A percentile compares a stretch with the other conserved stretches of the same genome.
Conservation (phyloP, 2,888 invertebrate species). For the Plebejus anna region DNA sequence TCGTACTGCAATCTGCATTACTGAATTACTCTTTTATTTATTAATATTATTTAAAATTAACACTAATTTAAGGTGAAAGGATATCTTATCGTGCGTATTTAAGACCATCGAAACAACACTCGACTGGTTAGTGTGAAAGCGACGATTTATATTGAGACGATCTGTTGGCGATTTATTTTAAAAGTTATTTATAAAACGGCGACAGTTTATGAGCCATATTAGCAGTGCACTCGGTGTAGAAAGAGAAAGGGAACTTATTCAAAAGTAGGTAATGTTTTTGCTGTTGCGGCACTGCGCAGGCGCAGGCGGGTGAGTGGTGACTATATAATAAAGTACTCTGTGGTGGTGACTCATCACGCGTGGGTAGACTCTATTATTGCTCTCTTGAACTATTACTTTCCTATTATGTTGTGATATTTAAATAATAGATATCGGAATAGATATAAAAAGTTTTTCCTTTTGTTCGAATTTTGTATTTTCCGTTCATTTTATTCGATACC, state of each 20-base stretch:
- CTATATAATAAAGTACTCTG: too few species aligned
- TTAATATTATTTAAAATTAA: slow-evolving; percentile 31
- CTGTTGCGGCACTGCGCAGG: slow-evolving; percentile 54
- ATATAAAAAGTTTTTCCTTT: background rate
- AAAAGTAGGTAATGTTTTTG: slow-evolving; percentile 80
- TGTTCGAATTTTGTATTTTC: background rate
- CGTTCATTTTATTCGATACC: background rate
- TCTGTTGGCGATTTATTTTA: background rate
- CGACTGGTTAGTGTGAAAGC: slow-evolving; percentile 13
- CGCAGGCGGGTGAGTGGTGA: slow-evolving; percentile 45
- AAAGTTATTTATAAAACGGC: slow-evolving; percentile 8
- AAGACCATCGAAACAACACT: background rate
- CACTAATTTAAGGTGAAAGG: slow-evolving; percentile 59
- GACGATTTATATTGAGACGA: slow-evolving; percentile 1
- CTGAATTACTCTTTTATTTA: too few species aligned
- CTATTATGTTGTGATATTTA: slow-evolving; percentile 44
- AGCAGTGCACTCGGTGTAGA: slow-evolving; percentile 66
- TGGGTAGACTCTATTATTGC: slow-evolving; percentile 72
- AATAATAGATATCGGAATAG: background rate
- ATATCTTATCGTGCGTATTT: slow-evolving; percentile 52
- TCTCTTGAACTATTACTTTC: slow-evolving; percentile 63
- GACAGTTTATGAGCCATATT: slow-evolving; percentile 34
- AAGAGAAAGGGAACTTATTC: slow-evolving; percentile 79
- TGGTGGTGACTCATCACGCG: slow-evolving; percentile 69
- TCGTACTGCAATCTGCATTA: background rate